phyloP scores from a whole-genome alignment of 2,888 invertebrate species.

The Troides oblongomaculatus region DNA sequence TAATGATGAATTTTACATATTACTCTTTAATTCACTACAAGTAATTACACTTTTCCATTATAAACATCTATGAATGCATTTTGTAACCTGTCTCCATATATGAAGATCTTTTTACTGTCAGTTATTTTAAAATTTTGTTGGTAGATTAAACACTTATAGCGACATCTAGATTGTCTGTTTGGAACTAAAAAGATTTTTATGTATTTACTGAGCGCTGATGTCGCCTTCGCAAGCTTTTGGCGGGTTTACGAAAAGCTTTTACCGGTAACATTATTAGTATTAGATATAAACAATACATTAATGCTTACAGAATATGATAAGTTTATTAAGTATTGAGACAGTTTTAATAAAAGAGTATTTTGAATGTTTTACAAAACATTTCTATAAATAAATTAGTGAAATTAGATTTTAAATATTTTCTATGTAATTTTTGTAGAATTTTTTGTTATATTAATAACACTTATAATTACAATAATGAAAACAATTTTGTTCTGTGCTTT shows the following conservation, averaged over 20 bases:
- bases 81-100: neutral
- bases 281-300: neutral
- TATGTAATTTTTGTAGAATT: no score
- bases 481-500: no score
- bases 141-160: conserved; percentile 31
- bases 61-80: no score
- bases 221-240: conserved; percentile 30
- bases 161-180: conserved; percentile 48
- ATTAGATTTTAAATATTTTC: no score
- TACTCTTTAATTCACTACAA: no score
- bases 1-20: no score
- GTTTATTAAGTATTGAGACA: neutral
- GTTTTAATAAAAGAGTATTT: neutral
- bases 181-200: conserved; percentile 44
- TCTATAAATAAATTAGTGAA: no score
- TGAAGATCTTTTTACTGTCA: neutral
- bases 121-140: neutral
- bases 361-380: no score
- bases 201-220: conserved; percentile 42
- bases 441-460: no score
- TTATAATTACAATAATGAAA: no score
- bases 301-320: neutral
- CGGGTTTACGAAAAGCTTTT: neutral
- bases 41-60: no score
- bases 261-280: neutral